Evolutionary conservation across 2,113 vertebrate genomes (phyloP).

Genomic region (Capra hircus): DNA sequence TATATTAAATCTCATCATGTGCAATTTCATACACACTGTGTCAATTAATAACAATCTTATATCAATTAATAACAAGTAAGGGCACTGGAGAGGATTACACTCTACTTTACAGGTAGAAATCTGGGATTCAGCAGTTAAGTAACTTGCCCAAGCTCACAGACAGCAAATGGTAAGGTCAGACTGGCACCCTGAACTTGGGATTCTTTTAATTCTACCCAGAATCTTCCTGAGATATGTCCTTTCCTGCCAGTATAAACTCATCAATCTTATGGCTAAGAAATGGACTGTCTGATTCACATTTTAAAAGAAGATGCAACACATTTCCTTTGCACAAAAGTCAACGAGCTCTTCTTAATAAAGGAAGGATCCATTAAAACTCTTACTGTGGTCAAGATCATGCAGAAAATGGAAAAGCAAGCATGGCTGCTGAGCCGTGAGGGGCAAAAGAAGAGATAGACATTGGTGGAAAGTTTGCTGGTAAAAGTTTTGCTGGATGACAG

Average conservation of each 20-base stretch:
- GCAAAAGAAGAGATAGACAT: not conserved
- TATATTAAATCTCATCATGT: not conserved
- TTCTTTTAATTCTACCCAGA: constrained; percentile 23
- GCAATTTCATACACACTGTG: not conserved
- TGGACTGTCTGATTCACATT: not conserved
- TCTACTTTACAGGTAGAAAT: not conserved
- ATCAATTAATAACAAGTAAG: not conserved
- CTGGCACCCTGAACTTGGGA: not conserved
- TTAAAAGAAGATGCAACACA: not conserved
- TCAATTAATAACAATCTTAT: not conserved
- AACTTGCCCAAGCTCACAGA: not conserved
- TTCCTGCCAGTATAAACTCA: constrained; percentile 28
- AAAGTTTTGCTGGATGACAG: not conserved
- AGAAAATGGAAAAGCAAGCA: not conserved
- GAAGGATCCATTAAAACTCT: not conserved
- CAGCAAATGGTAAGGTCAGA: not conserved
- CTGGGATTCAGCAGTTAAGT: not conserved
- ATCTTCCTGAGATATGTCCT: not conserved
- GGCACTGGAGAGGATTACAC: not conserved
- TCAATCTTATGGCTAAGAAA: constrained; percentile 41
- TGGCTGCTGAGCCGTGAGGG: not conserved
- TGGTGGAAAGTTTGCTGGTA: not conserved
- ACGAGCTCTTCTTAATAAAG: not conserved
- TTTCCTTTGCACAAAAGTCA: not conserved
- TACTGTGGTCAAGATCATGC: not conserved